These are phyloP conservation scores for Nyctibius bracteatus DNA, from an alignment of 2,113 vertebrate species.

Conservation along the genomic window DNA sequence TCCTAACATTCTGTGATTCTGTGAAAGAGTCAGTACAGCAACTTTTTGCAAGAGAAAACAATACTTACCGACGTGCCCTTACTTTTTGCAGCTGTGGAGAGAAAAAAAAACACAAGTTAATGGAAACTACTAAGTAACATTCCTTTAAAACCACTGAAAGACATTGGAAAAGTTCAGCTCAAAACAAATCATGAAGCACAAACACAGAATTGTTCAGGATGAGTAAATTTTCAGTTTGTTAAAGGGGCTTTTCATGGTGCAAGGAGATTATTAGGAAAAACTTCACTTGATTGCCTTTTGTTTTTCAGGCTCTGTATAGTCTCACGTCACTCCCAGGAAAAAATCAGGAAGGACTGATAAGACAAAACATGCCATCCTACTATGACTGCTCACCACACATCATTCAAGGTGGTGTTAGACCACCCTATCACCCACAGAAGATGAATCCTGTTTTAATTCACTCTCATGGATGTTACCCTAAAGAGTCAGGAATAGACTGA, in stretches of 20 bases:
- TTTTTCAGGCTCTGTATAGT: not conserved
- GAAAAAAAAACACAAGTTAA: not conserved
- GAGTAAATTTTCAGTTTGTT: not conserved
- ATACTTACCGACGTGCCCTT: constrained; percentile 1
- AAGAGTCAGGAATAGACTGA: not conserved
- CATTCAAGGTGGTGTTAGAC: not conserved
- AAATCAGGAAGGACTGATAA: accelerated
- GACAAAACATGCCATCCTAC: not conserved
- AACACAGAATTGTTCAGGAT: not conserved
- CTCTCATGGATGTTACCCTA: not conserved
- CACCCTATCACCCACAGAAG: not conserved
- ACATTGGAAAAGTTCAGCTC: not conserved
- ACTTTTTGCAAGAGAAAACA: not conserved
- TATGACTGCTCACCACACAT: not conserved
- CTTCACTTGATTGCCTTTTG: not conserved
- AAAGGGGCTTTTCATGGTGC: not conserved
- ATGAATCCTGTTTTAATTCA: not conserved
- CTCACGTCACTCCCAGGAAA: not conserved
- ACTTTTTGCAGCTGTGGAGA: not conserved
- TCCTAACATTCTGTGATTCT: too few species aligned
- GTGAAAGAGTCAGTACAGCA: not conserved
- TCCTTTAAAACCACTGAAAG: not conserved
- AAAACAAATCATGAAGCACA: not conserved
- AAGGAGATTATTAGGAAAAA: not conserved
- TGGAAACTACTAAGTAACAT: not conserved